Percentiles rank a stretch among this genome's conserved stretches.
Evolutionary conservation across 2,113 vertebrate species (phyloP).

Genomic region (Oxyura jamaicensis): DNA sequence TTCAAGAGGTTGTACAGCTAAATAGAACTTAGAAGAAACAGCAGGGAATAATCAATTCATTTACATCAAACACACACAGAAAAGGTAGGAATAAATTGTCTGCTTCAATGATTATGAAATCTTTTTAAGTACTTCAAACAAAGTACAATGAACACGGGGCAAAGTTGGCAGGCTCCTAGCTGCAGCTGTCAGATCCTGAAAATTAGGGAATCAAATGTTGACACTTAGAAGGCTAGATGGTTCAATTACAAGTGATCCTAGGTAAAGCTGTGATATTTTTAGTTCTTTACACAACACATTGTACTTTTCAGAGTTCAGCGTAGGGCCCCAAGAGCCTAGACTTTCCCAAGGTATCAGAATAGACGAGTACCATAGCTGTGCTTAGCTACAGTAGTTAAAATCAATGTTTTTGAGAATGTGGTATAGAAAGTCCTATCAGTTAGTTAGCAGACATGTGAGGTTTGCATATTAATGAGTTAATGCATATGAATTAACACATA

Average conservation of each 20-base stretch:
- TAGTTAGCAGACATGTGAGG: background rate
- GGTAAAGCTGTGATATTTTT: constrained; percentile 79
- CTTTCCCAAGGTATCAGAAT: constrained; percentile 7
- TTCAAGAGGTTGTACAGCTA: constrained; percentile 32
- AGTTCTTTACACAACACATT: constrained; percentile 69
- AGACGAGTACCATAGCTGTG: constrained; percentile 6
- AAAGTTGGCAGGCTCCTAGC: constrained; percentile 68
- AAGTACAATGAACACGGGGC: constrained; percentile 55
- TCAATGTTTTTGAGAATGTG: background rate
- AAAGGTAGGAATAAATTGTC: constrained; percentile 53
- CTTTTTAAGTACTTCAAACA: constrained; percentile 69
- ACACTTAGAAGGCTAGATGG: constrained; percentile 75
- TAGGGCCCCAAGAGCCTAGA: constrained; percentile 9
- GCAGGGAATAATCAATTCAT: constrained; percentile 31
- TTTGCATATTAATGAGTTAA: background rate
- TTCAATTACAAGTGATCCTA: constrained; percentile 74
- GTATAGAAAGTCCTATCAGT: background rate
- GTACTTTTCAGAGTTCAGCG: constrained; percentile 69
- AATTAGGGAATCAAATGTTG: constrained; percentile 76
- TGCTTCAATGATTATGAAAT: constrained; percentile 49
- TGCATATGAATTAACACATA: too few relatives aligned
- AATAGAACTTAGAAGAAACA: constrained; percentile 18
- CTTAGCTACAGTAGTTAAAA: constrained; percentile 12
- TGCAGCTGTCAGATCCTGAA: constrained; percentile 77
- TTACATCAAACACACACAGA: background rate